Evolutionary conservation across 2,113 vertebrate species (phyloP).

Genomic region (Xiphophorus couchianus): DNA sequence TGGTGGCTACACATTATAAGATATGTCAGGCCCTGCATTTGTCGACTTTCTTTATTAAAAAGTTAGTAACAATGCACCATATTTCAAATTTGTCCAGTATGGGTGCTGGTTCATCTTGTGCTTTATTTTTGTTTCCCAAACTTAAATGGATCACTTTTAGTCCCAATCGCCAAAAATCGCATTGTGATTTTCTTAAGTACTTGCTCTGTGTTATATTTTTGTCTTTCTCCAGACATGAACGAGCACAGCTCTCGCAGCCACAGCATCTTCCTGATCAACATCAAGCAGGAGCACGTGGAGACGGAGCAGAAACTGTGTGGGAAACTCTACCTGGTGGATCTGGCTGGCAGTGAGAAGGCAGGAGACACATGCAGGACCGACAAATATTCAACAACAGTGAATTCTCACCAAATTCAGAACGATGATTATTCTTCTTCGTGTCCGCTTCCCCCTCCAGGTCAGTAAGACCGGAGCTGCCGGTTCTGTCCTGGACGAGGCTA

Average conservation of each 20-base stretch:
- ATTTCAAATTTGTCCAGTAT: background rate
- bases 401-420: background rate
- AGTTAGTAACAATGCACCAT: background rate
- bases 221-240: conserved; percentile 86
- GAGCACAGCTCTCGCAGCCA: conserved; percentile 93
- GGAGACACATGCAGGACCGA: background rate
- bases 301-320: conserved; percentile 91
- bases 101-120: background rate
- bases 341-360: conserved; percentile 94
- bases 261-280: conserved; percentile 95
- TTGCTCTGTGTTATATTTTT: background rate
- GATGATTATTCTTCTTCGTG: background rate
- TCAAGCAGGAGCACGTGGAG: conserved; percentile 92
- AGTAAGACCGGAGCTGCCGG: conserved; percentile 93
- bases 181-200: background rate
- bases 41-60: background rate
- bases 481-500: conserved; percentile 89
- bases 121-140: background rate
- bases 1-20: no score
- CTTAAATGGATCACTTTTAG: background rate
- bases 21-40: no score
- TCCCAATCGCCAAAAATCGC: background rate
- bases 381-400: background rate
- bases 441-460: conserved; percentile 73
- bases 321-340: conserved; percentile 91